Percentiles rank a stretch among this genome's conserved stretches.
Evolutionary conservation across 92 coral and sea anemone genomes (phyloP).

Genomic region (Zoanthus sansibaricus): DNA sequence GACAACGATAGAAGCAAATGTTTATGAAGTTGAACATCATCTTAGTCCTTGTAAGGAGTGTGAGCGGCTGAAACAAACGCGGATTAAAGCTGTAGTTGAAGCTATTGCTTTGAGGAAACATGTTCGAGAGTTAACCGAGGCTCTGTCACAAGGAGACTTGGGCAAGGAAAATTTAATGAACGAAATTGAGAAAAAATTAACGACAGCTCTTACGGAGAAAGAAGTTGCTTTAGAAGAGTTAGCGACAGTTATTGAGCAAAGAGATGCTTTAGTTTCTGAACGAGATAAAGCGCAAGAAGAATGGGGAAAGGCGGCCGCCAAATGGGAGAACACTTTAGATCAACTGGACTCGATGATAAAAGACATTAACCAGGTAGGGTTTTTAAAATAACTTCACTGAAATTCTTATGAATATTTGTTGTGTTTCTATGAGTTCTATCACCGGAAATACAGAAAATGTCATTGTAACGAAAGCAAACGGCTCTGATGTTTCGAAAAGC

Average conservation of each 20-base stretch:
- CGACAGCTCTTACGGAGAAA: constrained; percentile 88
- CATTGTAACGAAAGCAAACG: not conserved
- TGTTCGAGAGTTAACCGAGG: constrained; percentile 82
- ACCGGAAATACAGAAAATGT: not conserved
- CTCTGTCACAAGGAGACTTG: constrained; percentile 77
- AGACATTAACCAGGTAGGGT: constrained; percentile 85
- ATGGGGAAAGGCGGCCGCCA: constrained; percentile 96
- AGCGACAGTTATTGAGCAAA: constrained; percentile 89
- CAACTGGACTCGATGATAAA: constrained; percentile 92
- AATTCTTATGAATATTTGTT: not conserved
- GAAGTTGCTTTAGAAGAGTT: constrained; percentile 91
- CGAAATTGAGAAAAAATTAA: constrained; percentile 83
- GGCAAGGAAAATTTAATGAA: constrained; percentile 78
- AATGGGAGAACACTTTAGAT: constrained; percentile 97
- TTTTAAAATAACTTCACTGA: not conserved
- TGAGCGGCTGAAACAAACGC: constrained; percentile 78
- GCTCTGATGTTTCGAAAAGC: not conserved
- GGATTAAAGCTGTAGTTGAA: constrained; percentile 90
- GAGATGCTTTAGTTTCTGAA: constrained; percentile 81
- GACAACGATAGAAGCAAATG: constrained; percentile 81
- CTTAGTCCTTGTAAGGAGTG: constrained; percentile 88
- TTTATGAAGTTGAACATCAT: constrained; percentile 72
- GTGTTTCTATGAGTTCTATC: not conserved
- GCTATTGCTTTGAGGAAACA: constrained; percentile 87
- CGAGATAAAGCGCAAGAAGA: constrained; percentile 94